Percentiles rank a stretch among this genome's conserved stretches.
These are phyloP conservation scores for Glareola pratincola DNA, from an alignment of 2,113 vertebrate genomes.

Conservation along the genomic window DNA sequence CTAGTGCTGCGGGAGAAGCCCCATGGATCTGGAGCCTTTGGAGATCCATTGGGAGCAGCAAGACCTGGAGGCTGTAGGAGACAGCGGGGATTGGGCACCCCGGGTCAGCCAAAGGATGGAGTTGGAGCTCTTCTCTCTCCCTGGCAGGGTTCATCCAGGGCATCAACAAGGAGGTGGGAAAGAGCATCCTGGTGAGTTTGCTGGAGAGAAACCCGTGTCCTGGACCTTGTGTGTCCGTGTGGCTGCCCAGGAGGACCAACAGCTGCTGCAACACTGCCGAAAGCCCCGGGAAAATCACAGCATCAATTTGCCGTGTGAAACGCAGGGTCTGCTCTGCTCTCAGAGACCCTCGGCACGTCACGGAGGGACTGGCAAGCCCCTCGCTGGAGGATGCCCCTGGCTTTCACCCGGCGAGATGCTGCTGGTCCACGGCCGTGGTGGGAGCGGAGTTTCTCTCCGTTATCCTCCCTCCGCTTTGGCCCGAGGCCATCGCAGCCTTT, in stretches of 20 bases:
- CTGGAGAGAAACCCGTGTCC: fast-evolving
- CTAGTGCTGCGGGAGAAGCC: neutral
- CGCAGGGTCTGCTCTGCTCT: neutral
- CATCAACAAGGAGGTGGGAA: neutral
- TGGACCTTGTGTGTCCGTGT: fast-evolving
- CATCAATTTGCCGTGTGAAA: neutral
- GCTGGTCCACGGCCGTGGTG: neutral
- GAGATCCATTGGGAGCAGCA: neutral
- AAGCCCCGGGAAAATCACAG: neutral
- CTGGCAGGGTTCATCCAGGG: neutral
- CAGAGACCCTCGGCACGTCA: neutral
- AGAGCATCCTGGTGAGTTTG: neutral
- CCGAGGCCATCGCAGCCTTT: neutral
- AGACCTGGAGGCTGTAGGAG: neutral
- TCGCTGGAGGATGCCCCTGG: neutral
- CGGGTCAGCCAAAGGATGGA: fast-evolving
- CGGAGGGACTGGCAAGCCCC: neutral
- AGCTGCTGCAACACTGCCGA: fast-evolving
- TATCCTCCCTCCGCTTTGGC: neutral
- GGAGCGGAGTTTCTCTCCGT: neutral
- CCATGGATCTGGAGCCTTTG: neutral
- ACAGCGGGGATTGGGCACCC: neutral
- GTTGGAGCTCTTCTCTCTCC: neutral
- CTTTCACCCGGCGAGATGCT: neutral
- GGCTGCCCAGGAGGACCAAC: neutral